phyloP scores from a whole-genome alignment of 2,797 vertebrate species.

The Cichlasoma orientale region DNA sequence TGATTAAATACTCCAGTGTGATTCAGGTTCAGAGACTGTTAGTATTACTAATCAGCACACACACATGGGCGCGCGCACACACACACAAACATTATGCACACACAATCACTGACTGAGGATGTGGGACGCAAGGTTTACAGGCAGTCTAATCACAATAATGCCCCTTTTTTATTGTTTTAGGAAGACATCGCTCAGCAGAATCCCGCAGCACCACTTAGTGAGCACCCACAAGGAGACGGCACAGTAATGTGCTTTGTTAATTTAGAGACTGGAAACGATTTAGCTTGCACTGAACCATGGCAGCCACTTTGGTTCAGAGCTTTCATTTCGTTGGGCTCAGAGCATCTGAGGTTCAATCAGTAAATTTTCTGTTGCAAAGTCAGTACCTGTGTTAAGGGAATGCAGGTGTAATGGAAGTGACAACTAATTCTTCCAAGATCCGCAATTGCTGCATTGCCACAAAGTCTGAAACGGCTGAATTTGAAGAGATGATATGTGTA shows the following conservation, averaged over 20 bases:
- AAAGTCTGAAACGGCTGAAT: neutral
- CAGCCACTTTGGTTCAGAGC: slow-evolving; percentile 42
- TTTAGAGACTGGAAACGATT: slow-evolving; percentile 74
- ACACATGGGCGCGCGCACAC: slow-evolving; percentile 16
- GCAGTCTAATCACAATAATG: slow-evolving; percentile 78
- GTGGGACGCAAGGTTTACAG: slow-evolving; percentile 72
- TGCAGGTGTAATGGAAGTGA: neutral
- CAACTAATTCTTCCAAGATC: neutral
- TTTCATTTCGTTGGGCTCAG: slow-evolving; percentile 33
- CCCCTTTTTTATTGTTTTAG: slow-evolving; percentile 77
- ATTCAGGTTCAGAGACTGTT: slow-evolving; percentile 67
- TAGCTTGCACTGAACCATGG: slow-evolving; percentile 53
- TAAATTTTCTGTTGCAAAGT: slow-evolving; percentile 3
- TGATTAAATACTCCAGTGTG: slow-evolving; percentile 73
- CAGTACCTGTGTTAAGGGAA: neutral
- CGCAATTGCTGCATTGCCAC: neutral
- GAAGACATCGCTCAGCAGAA: slow-evolving; percentile 80
- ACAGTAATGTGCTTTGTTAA: slow-evolving; percentile 58
- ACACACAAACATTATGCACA: slow-evolving; percentile 18
- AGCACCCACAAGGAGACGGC: slow-evolving; percentile 58
- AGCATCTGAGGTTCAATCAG: neutral
- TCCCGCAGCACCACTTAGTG: slow-evolving; percentile 46
- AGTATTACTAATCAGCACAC: slow-evolving; percentile 66
- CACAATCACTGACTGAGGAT: slow-evolving; percentile 64
- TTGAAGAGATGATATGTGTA: too few relatives aligned